Conservation (phyloP, 2,888 invertebrate genomes). For the Cheilosia vulpina region DNA sequence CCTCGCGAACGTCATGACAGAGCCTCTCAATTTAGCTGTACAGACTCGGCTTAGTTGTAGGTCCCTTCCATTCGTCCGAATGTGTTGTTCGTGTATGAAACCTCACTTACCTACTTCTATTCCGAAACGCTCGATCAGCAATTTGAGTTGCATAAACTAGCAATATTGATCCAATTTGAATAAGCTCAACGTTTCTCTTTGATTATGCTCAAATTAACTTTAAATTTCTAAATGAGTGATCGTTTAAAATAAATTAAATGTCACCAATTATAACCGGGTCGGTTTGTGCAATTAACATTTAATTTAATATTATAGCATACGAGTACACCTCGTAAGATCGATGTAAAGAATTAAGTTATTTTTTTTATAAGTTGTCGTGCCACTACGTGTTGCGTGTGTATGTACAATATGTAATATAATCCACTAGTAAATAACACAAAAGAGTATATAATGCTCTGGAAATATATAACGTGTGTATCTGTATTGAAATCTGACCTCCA, state of each 20-base stretch:
- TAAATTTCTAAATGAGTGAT: not conserved
- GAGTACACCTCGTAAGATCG: too few relatives aligned
- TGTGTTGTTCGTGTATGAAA: too few relatives aligned
- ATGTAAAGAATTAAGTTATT: not conserved
- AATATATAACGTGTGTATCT: not conserved
- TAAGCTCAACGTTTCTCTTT: too few relatives aligned
- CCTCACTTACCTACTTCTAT: too few relatives aligned
- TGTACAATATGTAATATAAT: slow-evolving; percentile 2
- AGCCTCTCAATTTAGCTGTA: too few relatives aligned
- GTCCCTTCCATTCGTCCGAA: too few relatives aligned
- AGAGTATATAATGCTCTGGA: not conserved
- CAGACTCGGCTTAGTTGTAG: too few relatives aligned
- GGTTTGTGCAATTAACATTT: slow-evolving; percentile 5
- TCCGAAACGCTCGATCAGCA: too few relatives aligned
- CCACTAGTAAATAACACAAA: not conserved
- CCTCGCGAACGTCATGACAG: too few relatives aligned
- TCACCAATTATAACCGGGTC: not conserved
- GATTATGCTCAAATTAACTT: too few relatives aligned
- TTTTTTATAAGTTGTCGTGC: not conserved
- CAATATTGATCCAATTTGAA: too few relatives aligned
- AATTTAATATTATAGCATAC: not conserved
- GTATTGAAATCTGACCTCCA: not conserved
- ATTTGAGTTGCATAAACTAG: too few relatives aligned
- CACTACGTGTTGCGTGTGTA: not conserved
- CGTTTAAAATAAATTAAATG: not conserved